Evolutionary conservation across 2,888 invertebrate species (phyloP), one percentile per base, ranked within the genome.

Genomic region (Napeogenes inachia): DNA sequence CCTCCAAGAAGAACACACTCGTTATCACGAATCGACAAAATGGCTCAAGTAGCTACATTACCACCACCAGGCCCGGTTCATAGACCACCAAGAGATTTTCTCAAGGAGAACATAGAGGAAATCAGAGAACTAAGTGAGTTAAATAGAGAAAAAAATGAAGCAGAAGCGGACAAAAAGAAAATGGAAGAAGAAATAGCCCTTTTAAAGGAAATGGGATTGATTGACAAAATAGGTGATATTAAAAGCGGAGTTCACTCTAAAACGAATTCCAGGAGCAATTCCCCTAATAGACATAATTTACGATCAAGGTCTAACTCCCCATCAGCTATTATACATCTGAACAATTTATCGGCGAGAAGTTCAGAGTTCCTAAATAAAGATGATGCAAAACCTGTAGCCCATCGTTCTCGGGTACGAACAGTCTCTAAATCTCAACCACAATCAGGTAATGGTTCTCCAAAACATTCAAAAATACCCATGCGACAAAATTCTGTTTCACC

Each of bases 21-120:
- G 1, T 68, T 88, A 47, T 80, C 87, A 3, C 82, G 76, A 67
- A 81, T 85, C 59, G 91, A 90, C 73, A 88, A 81, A 47, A 89
- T 90, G 87, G 89, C 91, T 2, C 75, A 80, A 71, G 77, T 84
- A 35, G 84, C 84, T 60, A 79, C 83, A 0, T 73, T 86, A 56
- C 76, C 77, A 32, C 84, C 85, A 2, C 81, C 85, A 0, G 71
- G 82, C 45, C 73, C 73, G 45, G 66, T 85, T 35, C 79, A 75
- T 45, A 77, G 84, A 69, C 82, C 89, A 12, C 91, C 91, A 0
- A 81, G 87, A 68, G 88, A 91, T 71, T 91, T 89, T 62, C 75
- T 91, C 0, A 87, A 87, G 77, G 85, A 90, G 71, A 91, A 91
- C 65, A 91, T 88, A 62, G 84, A 90, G 76, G 91, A 85, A 75